Base-by-base conservation (phyloP, 2,113 vertebrate genomes). In the Monopterus albus region DNA sequence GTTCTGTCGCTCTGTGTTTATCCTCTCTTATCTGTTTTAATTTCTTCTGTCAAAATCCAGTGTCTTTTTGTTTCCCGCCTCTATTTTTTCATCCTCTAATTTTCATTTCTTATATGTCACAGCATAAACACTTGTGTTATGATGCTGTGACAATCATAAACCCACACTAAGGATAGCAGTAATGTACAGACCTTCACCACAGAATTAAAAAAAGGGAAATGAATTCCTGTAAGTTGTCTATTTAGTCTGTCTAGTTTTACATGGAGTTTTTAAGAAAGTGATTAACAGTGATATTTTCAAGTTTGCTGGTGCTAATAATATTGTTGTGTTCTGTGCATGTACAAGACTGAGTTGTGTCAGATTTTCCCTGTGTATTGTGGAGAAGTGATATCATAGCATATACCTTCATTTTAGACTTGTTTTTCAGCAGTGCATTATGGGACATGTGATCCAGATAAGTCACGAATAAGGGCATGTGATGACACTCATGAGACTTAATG, bases 201-300 rank as follows among this genome's bases (percentile, higher is more conserved):
- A 56, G n/a, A 18, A 15, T 18, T 26, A 18, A 51, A 60, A 6
- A 46, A 60, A 15, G n/a, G 40, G 21, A 33, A 42, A 47, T 8
- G 3, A 13, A 5, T 50, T 29, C 17, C 36, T 28, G 49, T 57
- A 33, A 39, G 31, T 10, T 12, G 15, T 59, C 9, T 51, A 17
- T n/a, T n/a, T n/a, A n/a, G n/a, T n/a, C n/a, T n/a, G n/a, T n/a
- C n/a, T n/a, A n/a, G n/a, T n/a, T n/a, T n/a, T n/a, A n/a, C n/a
- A n/a, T n/a, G n/a, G n/a, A n/a, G n/a, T n/a, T n/a, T n/a, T n/a
- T 35, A n/a, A 59, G 9, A 5, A 59, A 18, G 2, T 13, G 2
- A 23, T 70, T 35, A 45, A 58, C n/a, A n/a, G n/a, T n/a, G n/a
- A n/a, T 28, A 49, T 51, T 39, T 63, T 67, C 7, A 33, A 33